These are phyloP conservation scores for Myathropa florea DNA, from an alignment of 2,888 invertebrate genomes.

Conservation along the genomic window DNA sequence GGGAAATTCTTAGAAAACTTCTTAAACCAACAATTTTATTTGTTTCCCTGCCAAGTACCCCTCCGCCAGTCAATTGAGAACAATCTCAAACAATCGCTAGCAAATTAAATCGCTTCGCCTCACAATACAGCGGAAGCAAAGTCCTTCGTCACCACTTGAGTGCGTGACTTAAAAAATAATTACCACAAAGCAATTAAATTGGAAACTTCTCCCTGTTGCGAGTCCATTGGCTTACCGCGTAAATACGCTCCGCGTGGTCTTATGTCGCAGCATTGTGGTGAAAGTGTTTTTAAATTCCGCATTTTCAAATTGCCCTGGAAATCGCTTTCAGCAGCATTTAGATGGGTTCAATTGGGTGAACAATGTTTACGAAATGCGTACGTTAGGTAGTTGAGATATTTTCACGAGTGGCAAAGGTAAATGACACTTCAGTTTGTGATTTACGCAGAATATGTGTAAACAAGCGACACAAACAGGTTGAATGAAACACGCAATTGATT, in stretches of 20 bases:
- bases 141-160: neutral
- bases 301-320: neutral
- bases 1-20: neutral
- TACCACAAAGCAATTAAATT: conserved; percentile 27
- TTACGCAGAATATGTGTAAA: neutral
- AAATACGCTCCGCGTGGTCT: neutral
- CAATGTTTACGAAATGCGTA: neutral
- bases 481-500: neutral
- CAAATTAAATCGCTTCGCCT: neutral
- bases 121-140: neutral
- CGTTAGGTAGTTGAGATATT: neutral
- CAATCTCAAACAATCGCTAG: neutral
- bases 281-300: neutral
- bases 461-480: neutral
- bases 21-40: neutral
- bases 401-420: conserved; percentile 11
- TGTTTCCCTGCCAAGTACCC: neutral
- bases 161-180: conserved; percentile 43
- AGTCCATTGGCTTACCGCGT: neutral
- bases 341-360: neutral
- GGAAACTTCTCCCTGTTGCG: conserved; percentile 6
- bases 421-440: neutral
- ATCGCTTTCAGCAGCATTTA: neutral
- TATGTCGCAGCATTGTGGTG: neutral
- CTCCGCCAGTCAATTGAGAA: neutral